A percentile compares a stretch with the other conserved stretches of the same genome.
phyloP scores from a whole-genome alignment of 2,797 vertebrate genomes.

The Oreochromis grahami region DNA sequence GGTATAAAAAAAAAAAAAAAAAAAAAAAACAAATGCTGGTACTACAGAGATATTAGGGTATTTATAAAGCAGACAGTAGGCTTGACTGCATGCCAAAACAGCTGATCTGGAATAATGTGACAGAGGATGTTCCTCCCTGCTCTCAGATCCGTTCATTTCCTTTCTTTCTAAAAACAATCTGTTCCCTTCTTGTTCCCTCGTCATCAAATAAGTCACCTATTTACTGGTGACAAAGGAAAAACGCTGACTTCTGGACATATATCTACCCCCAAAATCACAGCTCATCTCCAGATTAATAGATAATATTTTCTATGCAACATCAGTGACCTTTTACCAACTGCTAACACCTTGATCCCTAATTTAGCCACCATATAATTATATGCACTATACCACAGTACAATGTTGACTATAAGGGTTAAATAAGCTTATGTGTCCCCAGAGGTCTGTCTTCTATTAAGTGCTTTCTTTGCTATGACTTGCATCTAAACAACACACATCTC shows the following conservation, averaged over 20 bases:
- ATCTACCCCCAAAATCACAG: not conserved
- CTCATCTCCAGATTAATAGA: not conserved
- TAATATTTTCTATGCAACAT: not conserved
- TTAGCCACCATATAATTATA: not conserved
- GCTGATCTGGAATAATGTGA: not conserved
- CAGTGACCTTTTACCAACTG: not conserved
- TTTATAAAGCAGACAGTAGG: conserved; percentile 1
- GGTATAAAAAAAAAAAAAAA: too few relatives aligned
- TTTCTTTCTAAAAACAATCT: not conserved
- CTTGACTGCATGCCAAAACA: not conserved
- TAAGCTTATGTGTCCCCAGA: not conserved
- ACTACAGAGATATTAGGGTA: not conserved
- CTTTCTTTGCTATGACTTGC: not conserved
- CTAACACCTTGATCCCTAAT: not conserved
- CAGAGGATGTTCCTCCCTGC: not conserved
- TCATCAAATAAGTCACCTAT: not conserved
- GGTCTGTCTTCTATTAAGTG: not conserved
- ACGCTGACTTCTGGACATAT: not conserved
- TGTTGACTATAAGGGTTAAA: not conserved
- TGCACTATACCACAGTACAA: not conserved
- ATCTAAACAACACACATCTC: not conserved
- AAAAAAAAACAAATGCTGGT: not conserved
- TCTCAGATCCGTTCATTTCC: not conserved
- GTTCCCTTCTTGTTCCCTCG: not conserved
- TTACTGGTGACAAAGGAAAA: not conserved